Evolutionary conservation across 2,113 vertebrate genomes (phyloP), one percentile per base, ranked within the genome.

Genomic region (Prolemur simus): DNA sequence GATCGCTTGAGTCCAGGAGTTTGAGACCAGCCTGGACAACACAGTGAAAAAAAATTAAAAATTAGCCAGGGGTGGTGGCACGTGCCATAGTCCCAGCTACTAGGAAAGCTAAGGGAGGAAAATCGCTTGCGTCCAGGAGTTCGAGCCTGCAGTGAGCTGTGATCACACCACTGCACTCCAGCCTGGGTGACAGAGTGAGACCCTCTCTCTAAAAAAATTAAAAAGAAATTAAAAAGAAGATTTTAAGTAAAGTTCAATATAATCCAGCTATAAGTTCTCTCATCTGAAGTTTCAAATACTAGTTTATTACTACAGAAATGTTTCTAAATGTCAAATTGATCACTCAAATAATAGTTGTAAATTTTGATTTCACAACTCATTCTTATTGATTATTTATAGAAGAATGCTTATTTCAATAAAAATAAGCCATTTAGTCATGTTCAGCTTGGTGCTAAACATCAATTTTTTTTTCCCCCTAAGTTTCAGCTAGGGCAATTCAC

Each of bases 161-260:
- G 60, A 63, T 63, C 60, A 29, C 27, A 63, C 11, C 60, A 63
- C 27, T 63, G 25, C 27, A 63, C 60, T 63, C 58, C 21, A 60
- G 58, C 58, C 21, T 11, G 11, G 60, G 27, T 11, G 27, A 63
- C 60, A 63, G 27, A 63, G 27, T 29, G 11, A 63, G 60, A 63
- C 11, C 60, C 27, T 63, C 9, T 63, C 60, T 63, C 60, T 63
- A 29, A 63, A 63, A 63, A 63, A 29, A 56, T 21, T 21, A 56
- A 29, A 63, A 63, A 60, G 27, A 60, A 29, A 63, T 63, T 27
- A 42, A 82, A 83, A 71, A 94, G 15, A 27, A 34, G 81, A 68
- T 94, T 87, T 93, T 88, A 64, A 92, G 68, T 78, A 95, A 76
- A 68, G 86, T 60, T 83, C 34, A 81, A 6, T 34, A 32, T 94